Evolutionary conservation across 2,113 vertebrate species (phyloP), one percentile per base, ranked within the genome.

Genomic region (Bombycilla garrulus): DNA sequence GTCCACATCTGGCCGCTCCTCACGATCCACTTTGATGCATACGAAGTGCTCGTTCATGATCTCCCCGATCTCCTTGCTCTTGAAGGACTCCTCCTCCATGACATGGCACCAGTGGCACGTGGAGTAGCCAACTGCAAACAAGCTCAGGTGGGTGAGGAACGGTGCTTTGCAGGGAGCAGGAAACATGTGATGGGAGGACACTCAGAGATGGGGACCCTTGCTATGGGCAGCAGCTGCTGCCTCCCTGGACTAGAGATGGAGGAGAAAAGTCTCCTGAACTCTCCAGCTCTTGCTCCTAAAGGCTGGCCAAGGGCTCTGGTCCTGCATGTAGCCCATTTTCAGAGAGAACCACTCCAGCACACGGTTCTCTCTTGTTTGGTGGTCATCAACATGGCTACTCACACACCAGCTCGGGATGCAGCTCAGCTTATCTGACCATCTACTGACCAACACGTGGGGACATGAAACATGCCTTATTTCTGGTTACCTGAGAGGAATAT

Each of bases 91-190:
- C 64, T 99, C 97, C 95, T 99, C 99, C 99, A 99, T 99, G 73
- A 99, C 98, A 4, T 99, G 99, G 95, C 99, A 99, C 99, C 99
- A 99, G 85, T 99, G 99, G 87, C 99, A 99, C 31, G 99, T 99
- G 11, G 99, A 99, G 86, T 99, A 99, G 20, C 99, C 99, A 95
- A 99, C 99, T 99, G 93, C 51, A 97, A 97, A 81, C 22, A 92
- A 92, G 61, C 18, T 56, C 51, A 71, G 22, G 29, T 0, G 7
- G 74, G 86, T 74, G 51, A 95, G 45, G 53, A 88, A 74, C 47
- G 45, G 19, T 29, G 48, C 65, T 79, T 19, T 48, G 45, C 53
- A 69, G 38, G 44, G 21, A 91, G 47, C 50, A 57, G 42, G 54
- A 70, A 67, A 80, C 0, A 0, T 0, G 0, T 15, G 22, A 74